Base-by-base conservation (phyloP, 2,888 invertebrate genomes). In the Cotesia congregata region DNA sequence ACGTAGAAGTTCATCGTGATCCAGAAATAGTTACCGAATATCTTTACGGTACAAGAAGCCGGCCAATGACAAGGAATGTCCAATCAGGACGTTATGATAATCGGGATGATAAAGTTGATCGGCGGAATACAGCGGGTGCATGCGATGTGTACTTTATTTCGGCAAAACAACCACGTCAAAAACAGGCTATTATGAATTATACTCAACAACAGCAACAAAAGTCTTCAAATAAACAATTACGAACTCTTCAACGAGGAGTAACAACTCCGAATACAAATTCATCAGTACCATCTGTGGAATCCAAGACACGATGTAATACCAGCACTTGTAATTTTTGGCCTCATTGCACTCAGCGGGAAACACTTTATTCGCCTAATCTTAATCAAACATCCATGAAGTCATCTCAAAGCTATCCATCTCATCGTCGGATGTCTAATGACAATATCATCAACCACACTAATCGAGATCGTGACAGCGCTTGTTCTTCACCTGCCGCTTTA, bases 321-420 rank as follows among this genome's bases (percentile, higher is more conserved):
- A 91, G 90, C 78, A 91, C 91, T 9, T 93, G 93, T 84, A 92
- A 93, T 82, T 93, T 92, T 88, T 93, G 93, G 93, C 93, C 93
- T 15, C 91, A 91, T 76, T 91, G 92, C 82, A 90, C 90, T 0
- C 91, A 91, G 79, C 87, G 91, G 20, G 91, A 91, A 61, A 87
- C 85, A 20, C 78, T 86, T 39, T 87, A 86, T 70, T 86, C 87
- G 1, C 85, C 89, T 6, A 84, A 81, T 74, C 87, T 87, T 6
- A 81, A 79, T 4, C 84, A 86, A 0, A 82, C 86, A 41, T 85
- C 84, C 67, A 91, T 91, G 91, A 88, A 91, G 68, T 83, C 90
- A 1, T 91, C 91, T 0, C 92, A 92, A 82, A 92, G 91, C 82
- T 92, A 92, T 80, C 92, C 92, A 0, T 89, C 90, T 1, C 90